phyloP scores from a whole-genome alignment of 2,888 invertebrate species.

The Cerastis rubricosa region DNA sequence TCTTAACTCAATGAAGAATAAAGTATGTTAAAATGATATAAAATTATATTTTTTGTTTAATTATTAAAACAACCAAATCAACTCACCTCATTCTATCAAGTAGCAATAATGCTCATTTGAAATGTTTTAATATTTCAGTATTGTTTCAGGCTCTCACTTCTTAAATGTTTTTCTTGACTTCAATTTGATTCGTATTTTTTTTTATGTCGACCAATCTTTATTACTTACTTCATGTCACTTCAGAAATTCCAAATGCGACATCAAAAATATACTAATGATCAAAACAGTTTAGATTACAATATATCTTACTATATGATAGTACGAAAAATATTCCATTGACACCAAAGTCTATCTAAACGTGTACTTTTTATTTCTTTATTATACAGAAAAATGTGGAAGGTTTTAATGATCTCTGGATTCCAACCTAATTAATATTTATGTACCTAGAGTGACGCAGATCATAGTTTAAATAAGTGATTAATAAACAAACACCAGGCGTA shows the following conservation, averaged over 20 bases:
- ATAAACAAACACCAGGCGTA: not conserved
- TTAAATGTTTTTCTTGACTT: too few relatives aligned
- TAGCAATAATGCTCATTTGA: too few relatives aligned
- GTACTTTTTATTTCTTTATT: slow-evolving; percentile 7
- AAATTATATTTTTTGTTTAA: too few relatives aligned
- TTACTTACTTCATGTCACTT: not conserved
- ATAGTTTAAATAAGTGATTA: not conserved
- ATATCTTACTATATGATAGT: not conserved
- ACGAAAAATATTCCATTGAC: slow-evolving; percentile 13
- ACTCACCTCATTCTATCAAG: too few relatives aligned
- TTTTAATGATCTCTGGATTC: not conserved
- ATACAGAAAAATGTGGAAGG: not conserved
- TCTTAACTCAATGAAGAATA: too few relatives aligned
- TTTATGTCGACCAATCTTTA: not conserved
- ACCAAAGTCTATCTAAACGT: slow-evolving; percentile 1
- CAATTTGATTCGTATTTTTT: too few relatives aligned
- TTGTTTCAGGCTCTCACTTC: too few relatives aligned
- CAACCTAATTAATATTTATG: slow-evolving; percentile 6
- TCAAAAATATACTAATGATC: slow-evolving; percentile 14
- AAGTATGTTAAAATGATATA: too few relatives aligned
- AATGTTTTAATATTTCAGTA: too few relatives aligned
- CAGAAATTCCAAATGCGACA: not conserved
- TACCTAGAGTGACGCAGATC: not conserved
- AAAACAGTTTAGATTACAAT: slow-evolving; percentile 18
- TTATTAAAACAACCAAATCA: too few relatives aligned